Conservation (phyloP, 2,797 vertebrate genomes). For the Epinephelus coioides region DNA sequence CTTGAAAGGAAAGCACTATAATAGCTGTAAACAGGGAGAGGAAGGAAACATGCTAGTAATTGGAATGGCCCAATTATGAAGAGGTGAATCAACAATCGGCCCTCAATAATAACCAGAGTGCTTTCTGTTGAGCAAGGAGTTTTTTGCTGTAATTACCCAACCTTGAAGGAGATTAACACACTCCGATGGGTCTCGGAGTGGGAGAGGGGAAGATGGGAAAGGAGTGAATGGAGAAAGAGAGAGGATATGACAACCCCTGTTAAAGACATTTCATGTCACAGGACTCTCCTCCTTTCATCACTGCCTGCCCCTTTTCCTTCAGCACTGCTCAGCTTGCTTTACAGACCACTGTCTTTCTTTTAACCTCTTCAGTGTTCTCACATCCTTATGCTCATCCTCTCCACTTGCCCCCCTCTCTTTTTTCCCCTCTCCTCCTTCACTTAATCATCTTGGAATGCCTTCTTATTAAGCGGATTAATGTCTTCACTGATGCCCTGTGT, state of each 20-base stretch:
- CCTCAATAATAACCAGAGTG: conserved; percentile 57
- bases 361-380: conserved; percentile 44
- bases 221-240: conserved; percentile 33
- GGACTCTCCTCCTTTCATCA: conserved; percentile 49
- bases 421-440: conserved; percentile 26
- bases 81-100: conserved; percentile 65
- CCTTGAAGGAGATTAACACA: conserved; percentile 76
- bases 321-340: conserved; percentile 36
- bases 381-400: conserved; percentile 34
- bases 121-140: conserved; percentile 59
- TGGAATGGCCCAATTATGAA: conserved; percentile 68
- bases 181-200: conserved; percentile 52
- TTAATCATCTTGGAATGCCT: conserved; percentile 60
- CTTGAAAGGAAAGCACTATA: not conserved
- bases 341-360: conserved; percentile 49
- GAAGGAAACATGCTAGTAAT: conserved; percentile 56
- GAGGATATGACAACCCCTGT: conserved; percentile 64
- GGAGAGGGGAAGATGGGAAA: conserved; percentile 37
- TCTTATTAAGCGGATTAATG: conserved; percentile 60
- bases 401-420: not conserved
- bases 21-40: conserved; percentile 1
- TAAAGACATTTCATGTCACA: conserved; percentile 68
- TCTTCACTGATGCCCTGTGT: conserved; percentile 40
- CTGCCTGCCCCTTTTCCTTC: conserved; percentile 28
- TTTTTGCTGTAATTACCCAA: conserved; percentile 71